Conservation (phyloP, 2,113 vertebrate species). For the Ptilorrhoa leucosticta region DNA sequence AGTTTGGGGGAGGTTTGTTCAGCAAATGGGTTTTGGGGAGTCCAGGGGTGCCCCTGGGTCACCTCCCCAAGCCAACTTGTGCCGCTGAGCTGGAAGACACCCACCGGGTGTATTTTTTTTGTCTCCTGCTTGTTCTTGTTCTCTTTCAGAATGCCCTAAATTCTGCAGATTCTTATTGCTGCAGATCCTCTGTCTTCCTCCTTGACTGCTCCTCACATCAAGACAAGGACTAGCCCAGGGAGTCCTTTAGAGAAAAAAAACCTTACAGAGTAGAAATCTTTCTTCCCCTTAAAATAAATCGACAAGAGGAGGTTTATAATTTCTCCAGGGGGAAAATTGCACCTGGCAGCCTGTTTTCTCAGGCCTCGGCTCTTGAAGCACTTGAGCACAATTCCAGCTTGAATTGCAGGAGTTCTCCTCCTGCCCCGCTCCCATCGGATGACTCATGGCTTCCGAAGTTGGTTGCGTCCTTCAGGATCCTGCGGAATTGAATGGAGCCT, state of each 20-base stretch:
- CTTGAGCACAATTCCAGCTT: background rate
- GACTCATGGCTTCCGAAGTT: conserved; percentile 14
- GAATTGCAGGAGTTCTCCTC: background rate
- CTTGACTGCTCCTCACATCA: background rate
- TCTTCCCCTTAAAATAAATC: background rate
- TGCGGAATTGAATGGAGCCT: background rate
- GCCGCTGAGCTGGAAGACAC: background rate
- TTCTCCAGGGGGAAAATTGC: background rate
- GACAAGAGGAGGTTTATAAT: background rate
- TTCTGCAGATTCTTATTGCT: background rate
- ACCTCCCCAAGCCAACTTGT: fast-evolving
- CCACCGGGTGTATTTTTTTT: background rate
- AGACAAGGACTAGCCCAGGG: background rate
- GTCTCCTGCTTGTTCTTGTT: background rate
- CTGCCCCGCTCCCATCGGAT: background rate
- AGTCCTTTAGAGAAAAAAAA: background rate
- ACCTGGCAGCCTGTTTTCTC: background rate
- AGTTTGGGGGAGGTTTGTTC: background rate
- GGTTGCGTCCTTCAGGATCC: conserved; percentile 7
- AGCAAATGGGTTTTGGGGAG: background rate
- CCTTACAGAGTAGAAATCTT: background rate
- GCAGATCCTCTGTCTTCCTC: background rate
- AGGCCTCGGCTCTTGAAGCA: background rate
- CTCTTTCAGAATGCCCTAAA: background rate
- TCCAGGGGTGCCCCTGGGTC: background rate